Percentiles rank a stretch among this genome's conserved stretches.
phyloP scores from a whole-genome alignment of 2,113 vertebrate species.

The Taxidea taxus region DNA sequence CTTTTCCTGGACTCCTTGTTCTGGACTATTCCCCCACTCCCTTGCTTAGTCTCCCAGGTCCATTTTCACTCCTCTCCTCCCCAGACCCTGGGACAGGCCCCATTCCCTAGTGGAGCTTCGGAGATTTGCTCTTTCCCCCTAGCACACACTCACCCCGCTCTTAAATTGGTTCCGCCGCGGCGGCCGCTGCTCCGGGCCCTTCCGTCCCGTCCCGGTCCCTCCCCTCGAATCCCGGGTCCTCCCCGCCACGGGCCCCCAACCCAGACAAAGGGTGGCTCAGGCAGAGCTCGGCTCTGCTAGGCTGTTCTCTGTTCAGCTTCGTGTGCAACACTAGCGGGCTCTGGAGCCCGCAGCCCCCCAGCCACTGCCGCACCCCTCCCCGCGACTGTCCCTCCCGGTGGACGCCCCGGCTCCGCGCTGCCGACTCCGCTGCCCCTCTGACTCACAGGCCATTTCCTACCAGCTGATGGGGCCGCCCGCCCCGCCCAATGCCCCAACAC shows the following conservation, averaged over 20 bases:
- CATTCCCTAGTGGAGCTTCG: constrained; percentile 15
- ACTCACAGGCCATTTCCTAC: constrained; percentile 80
- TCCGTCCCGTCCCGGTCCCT: constrained; percentile 65
- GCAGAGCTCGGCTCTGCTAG: constrained; percentile 44
- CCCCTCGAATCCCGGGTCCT: constrained; percentile 48
- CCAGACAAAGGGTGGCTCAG: constrained; percentile 76
- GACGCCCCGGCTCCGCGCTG: constrained; percentile 66
- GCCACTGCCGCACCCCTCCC: constrained; percentile 66
- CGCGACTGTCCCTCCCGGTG: constrained; percentile 59
- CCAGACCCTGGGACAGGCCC: constrained; percentile 63
- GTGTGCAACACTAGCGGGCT: constrained; percentile 56
- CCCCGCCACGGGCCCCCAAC: constrained; percentile 67
- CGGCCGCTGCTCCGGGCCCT: constrained; percentile 67
- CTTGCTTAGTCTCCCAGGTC: not conserved
- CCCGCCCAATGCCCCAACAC: constrained; percentile 64
- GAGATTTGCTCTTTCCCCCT: constrained; percentile 32
- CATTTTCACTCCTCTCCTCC: constrained; percentile 27
- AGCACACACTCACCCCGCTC: constrained; percentile 74
- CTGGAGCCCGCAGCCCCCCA: constrained; percentile 58
- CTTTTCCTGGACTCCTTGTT: constrained; percentile 29
- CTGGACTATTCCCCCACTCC: not conserved
- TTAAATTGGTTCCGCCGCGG: constrained; percentile 63
- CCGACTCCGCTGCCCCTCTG: constrained; percentile 74
- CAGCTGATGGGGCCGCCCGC: constrained; percentile 78
- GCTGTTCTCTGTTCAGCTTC: constrained; percentile 60